Evolutionary conservation across 2,888 invertebrate species (phyloP).

Genomic region (Drosophila mercatorum): DNA sequence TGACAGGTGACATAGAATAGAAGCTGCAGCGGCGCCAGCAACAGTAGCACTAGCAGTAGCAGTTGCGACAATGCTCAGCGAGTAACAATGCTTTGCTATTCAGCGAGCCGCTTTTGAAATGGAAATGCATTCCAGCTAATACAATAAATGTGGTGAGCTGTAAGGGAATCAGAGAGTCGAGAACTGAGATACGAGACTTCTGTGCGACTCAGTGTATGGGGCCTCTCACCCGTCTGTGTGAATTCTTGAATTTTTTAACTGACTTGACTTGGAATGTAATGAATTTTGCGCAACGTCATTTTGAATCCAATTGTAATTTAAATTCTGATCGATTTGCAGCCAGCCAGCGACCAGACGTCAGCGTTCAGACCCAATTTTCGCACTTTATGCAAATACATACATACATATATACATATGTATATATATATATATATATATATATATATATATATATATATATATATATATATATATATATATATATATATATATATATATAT

Average conservation of each 20-base stretch:
- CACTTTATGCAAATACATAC: constrained; percentile 61
- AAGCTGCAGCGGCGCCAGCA: not conserved
- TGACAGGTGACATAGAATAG: constrained; percentile 30
- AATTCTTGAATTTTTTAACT: constrained; percentile 59
- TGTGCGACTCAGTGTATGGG: constrained; percentile 4
- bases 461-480: not conserved
- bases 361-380: constrained; percentile 41
- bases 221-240: constrained; percentile 18
- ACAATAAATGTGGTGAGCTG: constrained; percentile 43
- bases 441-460: not conserved
- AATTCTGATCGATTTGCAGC: constrained; percentile 57
- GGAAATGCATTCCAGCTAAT: constrained; percentile 63
- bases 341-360: constrained; percentile 18
- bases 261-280: constrained; percentile 64
- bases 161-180: constrained; percentile 16
- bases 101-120: constrained; percentile 54
- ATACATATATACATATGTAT: not conserved
- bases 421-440: not conserved
- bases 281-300: constrained; percentile 62
- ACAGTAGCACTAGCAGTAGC: constrained; percentile 1
- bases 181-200: constrained; percentile 43
- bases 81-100: constrained; percentile 51
- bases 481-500: too few relatives aligned
- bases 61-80: constrained; percentile 37
- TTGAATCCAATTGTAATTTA: constrained; percentile 29